Evolutionary conservation across 92 coral and sea anemone species (phyloP).

Genomic region (Palythoa heliodiscus): DNA sequence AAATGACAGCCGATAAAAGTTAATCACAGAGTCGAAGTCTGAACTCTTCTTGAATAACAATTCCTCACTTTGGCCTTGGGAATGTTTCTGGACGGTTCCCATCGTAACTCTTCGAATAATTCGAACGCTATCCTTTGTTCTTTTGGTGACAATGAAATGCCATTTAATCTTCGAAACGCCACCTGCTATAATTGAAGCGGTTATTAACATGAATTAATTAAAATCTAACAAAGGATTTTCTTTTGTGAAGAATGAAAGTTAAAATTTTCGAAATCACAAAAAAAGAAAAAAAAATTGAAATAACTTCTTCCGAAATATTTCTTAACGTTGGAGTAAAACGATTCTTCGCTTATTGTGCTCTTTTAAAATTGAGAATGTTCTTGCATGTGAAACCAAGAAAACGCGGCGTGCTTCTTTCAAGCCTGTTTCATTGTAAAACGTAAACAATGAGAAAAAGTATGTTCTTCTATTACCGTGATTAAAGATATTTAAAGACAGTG

Average conservation of each 20-base stretch:
- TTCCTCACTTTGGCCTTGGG: background rate
- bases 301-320: background rate
- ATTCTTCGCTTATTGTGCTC: no score
- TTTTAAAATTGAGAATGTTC: no score
- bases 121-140: background rate
- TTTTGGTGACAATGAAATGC: slow-evolving; percentile 15
- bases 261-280: background rate
- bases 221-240: slow-evolving; percentile 3
- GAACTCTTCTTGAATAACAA: background rate
- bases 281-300: background rate
- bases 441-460: background rate
- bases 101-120: background rate
- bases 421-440: no score
- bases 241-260: slow-evolving; percentile 1
- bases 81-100: background rate
- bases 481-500: background rate
- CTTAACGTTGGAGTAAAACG: background rate
- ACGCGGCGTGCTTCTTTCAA: no score
- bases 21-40: background rate
- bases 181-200: slow-evolving; percentile 20
- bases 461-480: background rate
- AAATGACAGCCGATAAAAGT: background rate
- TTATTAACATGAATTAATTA: slow-evolving; percentile 33
- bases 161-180: slow-evolving; percentile 26
- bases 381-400: no score